A percentile compares a stretch with the other conserved stretches of the same genome.
Evolutionary conservation across 2,888 invertebrate species (phyloP).

Genomic region (Drosophila macrothrix): DNA sequence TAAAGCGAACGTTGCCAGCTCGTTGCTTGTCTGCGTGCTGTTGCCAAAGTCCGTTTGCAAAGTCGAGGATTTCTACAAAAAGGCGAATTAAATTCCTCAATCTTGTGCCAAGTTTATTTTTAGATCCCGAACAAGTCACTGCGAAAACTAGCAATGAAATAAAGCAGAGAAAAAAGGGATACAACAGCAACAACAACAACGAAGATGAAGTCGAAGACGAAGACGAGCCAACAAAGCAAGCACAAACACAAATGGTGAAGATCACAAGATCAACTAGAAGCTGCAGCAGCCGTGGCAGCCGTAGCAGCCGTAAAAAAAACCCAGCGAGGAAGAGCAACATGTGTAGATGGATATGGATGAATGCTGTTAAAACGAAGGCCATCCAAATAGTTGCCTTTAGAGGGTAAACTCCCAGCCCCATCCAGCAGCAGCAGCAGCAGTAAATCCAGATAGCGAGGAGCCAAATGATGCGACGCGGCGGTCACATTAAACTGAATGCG

Average conservation of each 20-base stretch:
- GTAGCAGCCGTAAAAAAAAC: conserved; percentile 41
- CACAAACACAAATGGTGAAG: conserved; percentile 63
- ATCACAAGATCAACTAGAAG: conserved; percentile 65
- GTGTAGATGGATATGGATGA: conserved; percentile 73
- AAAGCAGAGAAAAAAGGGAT: conserved; percentile 51
- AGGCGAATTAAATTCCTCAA: conserved; percentile 83
- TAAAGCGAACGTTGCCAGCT: conserved; percentile 26
- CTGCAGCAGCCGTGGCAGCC: conserved; percentile 35
- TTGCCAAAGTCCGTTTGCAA: conserved; percentile 80
- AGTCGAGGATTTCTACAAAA: conserved; percentile 82
- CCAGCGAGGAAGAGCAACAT: conserved; percentile 35
- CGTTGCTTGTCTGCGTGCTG: conserved; percentile 41
- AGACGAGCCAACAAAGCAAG: conserved; percentile 58
- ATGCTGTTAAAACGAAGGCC: conserved; percentile 79
- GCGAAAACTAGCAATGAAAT: conserved; percentile 75
- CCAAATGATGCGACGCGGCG: conserved; percentile 50
- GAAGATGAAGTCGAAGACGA: conserved; percentile 34
- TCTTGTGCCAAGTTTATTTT: conserved; percentile 81
- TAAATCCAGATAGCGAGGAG: conserved; percentile 74
- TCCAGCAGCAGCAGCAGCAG: conserved; percentile 32
- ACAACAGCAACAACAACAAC: conserved; percentile 27
- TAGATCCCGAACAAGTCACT: conserved; percentile 66
- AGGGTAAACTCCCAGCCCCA: conserved; percentile 39
- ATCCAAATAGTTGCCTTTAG: conserved; percentile 68
- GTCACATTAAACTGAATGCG: conserved; percentile 77